Evolutionary conservation across 2,797 vertebrate species (phyloP).

Genomic region (Octomys mimax): DNA sequence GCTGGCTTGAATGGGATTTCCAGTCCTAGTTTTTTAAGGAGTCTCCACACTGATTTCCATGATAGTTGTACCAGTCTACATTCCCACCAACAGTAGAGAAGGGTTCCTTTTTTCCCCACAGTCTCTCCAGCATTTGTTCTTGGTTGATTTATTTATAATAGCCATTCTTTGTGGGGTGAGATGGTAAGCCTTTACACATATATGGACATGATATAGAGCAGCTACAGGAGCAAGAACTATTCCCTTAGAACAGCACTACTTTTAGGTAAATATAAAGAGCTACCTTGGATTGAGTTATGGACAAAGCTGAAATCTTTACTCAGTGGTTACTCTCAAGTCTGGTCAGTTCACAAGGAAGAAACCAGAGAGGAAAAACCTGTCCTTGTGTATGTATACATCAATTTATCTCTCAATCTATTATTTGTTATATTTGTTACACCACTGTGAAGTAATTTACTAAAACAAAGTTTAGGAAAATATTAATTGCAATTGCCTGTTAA

Average conservation of each 20-base stretch:
- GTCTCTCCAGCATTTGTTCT: too few relatives aligned
- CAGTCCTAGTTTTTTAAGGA: too few relatives aligned
- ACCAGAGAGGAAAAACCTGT: background rate
- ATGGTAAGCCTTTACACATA: background rate
- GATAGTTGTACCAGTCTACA: too few relatives aligned
- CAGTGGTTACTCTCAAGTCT: background rate
- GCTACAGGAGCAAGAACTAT: background rate
- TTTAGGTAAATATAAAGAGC: background rate
- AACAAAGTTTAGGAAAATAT: background rate
- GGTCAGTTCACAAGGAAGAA: background rate
- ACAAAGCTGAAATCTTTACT: background rate
- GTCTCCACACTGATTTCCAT: too few relatives aligned
- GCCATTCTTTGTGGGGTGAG: too few relatives aligned
- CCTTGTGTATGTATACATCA: background rate
- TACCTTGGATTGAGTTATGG: background rate
- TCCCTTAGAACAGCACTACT: background rate
- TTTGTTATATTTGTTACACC: background rate
- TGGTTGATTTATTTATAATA: too few relatives aligned
- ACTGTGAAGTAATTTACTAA: slow-evolving; percentile 14
- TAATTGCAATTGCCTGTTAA: background rate
- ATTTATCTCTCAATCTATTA: background rate
- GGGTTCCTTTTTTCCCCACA: too few relatives aligned
- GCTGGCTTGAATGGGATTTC: too few relatives aligned
- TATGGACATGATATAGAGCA: background rate
- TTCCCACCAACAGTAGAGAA: too few relatives aligned